phyloP scores from a whole-genome alignment of 2,888 invertebrate species.

The Pyrrhosoma nymphula region DNA sequence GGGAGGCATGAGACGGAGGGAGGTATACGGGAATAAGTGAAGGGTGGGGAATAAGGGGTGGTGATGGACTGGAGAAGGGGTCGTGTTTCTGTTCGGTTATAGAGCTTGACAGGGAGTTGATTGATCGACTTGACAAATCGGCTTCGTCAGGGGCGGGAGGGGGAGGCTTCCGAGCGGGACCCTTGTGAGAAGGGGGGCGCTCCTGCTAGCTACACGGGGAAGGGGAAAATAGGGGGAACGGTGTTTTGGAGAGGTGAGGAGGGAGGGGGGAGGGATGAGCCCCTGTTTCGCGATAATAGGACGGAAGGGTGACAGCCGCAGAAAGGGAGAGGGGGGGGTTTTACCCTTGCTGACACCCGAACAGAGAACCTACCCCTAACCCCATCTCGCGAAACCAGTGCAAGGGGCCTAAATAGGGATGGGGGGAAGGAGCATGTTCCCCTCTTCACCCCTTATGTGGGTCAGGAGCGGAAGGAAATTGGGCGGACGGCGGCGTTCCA shows the following conservation, averaged over 20 bases:
- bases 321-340: neutral
- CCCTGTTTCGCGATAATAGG: slow-evolving; percentile 48
- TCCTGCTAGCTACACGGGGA: neutral
- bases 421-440: neutral
- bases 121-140: slow-evolving; percentile 38
- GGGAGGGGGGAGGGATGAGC: neutral
- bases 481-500: slow-evolving; percentile 25
- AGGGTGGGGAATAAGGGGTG: neutral
- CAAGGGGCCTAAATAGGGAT: neutral
- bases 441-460: slow-evolving; percentile 11
- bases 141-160: neutral
- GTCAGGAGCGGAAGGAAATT: slow-evolving; percentile 32
- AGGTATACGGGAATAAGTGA: neutral
- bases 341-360: neutral
- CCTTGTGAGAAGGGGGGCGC: neutral
- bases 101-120: slow-evolving; percentile 53
- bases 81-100: neutral
- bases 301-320: slow-evolving; percentile 38
- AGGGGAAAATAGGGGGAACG: neutral
- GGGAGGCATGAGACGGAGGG: neutral
- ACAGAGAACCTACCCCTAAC: neutral
- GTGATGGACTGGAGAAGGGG: neutral
- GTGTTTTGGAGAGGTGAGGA: slow-evolving; percentile 4
- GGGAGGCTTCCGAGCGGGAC: neutral
- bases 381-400: neutral